Evolutionary conservation across 2,113 vertebrate genomes (phyloP).

Genomic region (Seriola aureovittata): DNA sequence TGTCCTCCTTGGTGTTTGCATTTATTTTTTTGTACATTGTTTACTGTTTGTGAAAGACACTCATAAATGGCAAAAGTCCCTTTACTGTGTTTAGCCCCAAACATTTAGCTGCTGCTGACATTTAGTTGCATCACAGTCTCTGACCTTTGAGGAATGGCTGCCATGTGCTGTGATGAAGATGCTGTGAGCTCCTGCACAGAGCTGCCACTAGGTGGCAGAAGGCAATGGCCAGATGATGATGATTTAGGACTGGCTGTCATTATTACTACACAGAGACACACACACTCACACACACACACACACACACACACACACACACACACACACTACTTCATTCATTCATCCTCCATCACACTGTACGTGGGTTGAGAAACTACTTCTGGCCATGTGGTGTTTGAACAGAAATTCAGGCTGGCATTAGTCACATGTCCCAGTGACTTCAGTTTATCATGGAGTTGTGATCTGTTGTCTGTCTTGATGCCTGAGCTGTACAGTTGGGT

Average conservation of each 20-base stretch:
- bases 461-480: neutral
- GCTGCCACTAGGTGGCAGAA: constrained; percentile 64
- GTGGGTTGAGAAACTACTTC: neutral
- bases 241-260: neutral
- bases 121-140: neutral
- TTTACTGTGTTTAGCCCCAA: neutral
- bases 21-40: too few relatives aligned
- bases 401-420: neutral
- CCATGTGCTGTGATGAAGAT: constrained; percentile 16
- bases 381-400: neutral
- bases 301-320: neutral
- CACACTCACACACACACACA: neutral
- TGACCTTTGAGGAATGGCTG: constrained; percentile 47
- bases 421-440: neutral
- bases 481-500: neutral
- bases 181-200: neutral
- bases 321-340: neutral
- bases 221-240: neutral
- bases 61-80: neutral
- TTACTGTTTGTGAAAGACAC: neutral
- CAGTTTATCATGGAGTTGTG: neutral
- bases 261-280: neutral
- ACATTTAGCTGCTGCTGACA: neutral
- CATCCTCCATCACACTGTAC: neutral
- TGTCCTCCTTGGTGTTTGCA: too few relatives aligned